These are phyloP conservation scores for Arenaria interpres DNA, from an alignment of 2,113 vertebrate genomes.

Conservation along the genomic window DNA sequence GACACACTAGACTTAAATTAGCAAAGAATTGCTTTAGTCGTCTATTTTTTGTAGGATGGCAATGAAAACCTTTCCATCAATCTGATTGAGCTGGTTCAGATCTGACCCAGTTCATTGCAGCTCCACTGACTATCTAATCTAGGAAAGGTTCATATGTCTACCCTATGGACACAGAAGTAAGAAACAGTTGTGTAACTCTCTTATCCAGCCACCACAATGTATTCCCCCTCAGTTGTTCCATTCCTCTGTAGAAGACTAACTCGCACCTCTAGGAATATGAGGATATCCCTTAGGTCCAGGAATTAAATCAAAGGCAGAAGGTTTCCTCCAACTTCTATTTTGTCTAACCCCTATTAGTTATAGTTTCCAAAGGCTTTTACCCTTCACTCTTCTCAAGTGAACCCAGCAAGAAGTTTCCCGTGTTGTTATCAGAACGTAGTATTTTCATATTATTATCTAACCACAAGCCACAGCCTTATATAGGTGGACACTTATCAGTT, in stretches of 20 bases:
- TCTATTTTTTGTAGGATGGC: background rate
- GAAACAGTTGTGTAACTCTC: background rate
- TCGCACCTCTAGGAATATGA: background rate
- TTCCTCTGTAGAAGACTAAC: background rate
- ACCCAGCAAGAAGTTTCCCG: background rate
- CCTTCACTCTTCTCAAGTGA: background rate
- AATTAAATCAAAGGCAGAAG: background rate
- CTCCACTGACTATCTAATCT: background rate
- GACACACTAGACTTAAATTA: background rate
- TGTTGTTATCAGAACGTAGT: background rate
- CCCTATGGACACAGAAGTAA: background rate
- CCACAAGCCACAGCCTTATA: background rate
- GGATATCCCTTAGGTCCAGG: background rate
- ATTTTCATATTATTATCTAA: background rate
- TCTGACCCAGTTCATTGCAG: background rate
- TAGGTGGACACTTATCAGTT: background rate
- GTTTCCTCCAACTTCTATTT: background rate
- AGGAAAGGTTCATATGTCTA: background rate
- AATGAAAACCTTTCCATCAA: background rate
- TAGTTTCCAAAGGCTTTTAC: background rate
- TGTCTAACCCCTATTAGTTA: background rate
- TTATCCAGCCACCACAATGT: background rate
- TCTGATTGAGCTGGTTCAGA: background rate
- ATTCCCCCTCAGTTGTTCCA: background rate
- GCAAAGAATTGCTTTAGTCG: background rate